Conservation (phyloP, 2,113 vertebrate genomes). For the Gorsachius goisagi region DNA sequence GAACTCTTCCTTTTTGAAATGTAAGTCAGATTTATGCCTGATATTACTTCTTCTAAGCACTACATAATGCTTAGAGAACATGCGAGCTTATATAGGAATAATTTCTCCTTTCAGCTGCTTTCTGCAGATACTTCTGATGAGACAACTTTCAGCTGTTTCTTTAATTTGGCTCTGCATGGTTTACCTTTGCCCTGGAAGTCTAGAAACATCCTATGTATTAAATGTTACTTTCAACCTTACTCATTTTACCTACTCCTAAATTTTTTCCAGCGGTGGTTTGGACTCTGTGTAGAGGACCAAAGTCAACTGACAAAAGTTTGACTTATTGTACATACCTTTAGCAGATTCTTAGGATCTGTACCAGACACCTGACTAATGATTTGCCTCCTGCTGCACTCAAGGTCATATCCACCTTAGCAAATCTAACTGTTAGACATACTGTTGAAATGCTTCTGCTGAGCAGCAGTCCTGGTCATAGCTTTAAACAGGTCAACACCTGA, state of each 20-base stretch:
- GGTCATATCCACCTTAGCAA: not conserved
- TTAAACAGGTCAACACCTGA: not conserved
- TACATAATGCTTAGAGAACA: not conserved
- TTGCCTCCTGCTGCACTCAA: not conserved
- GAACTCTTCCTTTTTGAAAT: not conserved
- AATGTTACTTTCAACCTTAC: not conserved
- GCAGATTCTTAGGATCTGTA: not conserved
- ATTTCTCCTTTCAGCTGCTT: not conserved
- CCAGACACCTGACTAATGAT: not conserved
- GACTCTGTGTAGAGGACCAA: not conserved
- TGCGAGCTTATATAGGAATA: not conserved
- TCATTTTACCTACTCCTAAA: not conserved
- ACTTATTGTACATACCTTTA: not conserved
- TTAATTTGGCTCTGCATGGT: not conserved
- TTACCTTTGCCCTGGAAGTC: not conserved
- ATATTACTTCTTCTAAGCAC: not conserved
- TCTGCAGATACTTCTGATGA: not conserved
- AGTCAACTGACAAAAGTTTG: not conserved
- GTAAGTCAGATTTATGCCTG: not conserved
- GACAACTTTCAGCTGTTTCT: not conserved
- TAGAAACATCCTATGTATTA: not conserved
- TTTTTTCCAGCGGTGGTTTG: not conserved
- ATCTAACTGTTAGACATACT: not conserved
- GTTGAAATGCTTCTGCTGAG: not conserved
- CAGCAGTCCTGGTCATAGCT: not conserved